Evolutionary conservation across 2,888 invertebrate species (phyloP), one percentile per base, ranked within the genome.

Genomic region (Lasioglossum malachurum): DNA sequence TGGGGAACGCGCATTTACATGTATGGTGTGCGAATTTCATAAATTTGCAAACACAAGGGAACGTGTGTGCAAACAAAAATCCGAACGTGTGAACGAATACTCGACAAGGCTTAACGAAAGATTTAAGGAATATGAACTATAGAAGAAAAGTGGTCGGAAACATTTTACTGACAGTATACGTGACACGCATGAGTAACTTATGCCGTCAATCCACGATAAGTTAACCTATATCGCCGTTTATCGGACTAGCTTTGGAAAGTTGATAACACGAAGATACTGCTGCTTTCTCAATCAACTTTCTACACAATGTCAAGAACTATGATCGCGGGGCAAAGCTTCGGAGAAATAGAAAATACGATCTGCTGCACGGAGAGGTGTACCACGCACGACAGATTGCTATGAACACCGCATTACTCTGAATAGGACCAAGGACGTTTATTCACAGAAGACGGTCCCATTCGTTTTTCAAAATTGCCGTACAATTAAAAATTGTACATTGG

Each of bases 181-280:
- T 12, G 23, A 8, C 35, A 12, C 38, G 38, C 38, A 41, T 35
- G 83, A 46, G 23, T 71, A 64, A 76, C n/a, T 72, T 57, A 35
- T 41, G 38, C n/a, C 27, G 44, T 38, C 8, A 27, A 14, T n/a
- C 12, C 12, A 16, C 35, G 0, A 53, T 67, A 46, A 82, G 67
- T 57, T 73, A 53, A 46, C 27, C 38, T 74, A 19, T 16, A 73
- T 16, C 44, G 64, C 46, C 46, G 31, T 60, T 49, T 44, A 75
- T 71, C 49, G 12, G 35, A 82, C 77, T 57, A 46, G 64, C 64
- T 73, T 57, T 69, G 82, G 84, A 84, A 82, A 84, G 84, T 74
- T 38, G 72, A 82, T 83, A 64, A 81, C 49, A 31, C 44, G 16
- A 16, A 64, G 49, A 82, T 72, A 72, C 16, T 23, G 27, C 23